Base-by-base conservation (phyloP, 2,797 vertebrate genomes). In the Sebastes reedi region DNA sequence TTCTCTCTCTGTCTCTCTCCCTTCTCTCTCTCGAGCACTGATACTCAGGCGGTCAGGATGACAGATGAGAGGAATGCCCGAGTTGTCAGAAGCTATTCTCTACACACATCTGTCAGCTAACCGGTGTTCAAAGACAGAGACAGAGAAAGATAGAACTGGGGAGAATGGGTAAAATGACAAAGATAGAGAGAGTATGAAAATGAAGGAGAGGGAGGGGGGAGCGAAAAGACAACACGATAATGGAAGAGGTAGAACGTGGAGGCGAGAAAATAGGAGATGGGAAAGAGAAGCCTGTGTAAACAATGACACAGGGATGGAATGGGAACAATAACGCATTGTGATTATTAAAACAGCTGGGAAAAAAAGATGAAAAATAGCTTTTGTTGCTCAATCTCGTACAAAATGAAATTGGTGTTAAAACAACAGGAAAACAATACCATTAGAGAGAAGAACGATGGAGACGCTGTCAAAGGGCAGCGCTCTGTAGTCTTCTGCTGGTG, bases 81-180 rank as follows among this genome's bases (percentile, higher is more conserved):
- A 65, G 80, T 84, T 92, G 93, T 94, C 93, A 89, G 78, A 87
- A 86, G 71, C 79, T 77, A 84, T 92, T 80, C 88, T 88, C 85
- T 56, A 24, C 90, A 84, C 85, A 83, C 87, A 91, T 93, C 88
- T 89, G 87, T 92, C 91, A 88, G 85, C 85, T 66, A 87, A 89
- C 68, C 8, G n/a, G 75, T 80, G 81, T 79, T 91, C 80, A 87
- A 90, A 88, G 79, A 86, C 61, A 55, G 56, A 82, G 68, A 74
- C 62, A 46, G 50, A 74, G 78, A 71, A 62, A 71, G 81, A 88
- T 58, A 77, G 78, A 86, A 82, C 13, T 18, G 66, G 22, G 16
- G n/a, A 82, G 72, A 82, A 74, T 3, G 34, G 55, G 18, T 75
- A 60, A 79, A 87, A 83, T 75, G 86, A 85, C 81, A 87, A 68